Evolutionary conservation across 2,113 vertebrate species (phyloP).

Genomic region (Entelurus aequoreus): DNA sequence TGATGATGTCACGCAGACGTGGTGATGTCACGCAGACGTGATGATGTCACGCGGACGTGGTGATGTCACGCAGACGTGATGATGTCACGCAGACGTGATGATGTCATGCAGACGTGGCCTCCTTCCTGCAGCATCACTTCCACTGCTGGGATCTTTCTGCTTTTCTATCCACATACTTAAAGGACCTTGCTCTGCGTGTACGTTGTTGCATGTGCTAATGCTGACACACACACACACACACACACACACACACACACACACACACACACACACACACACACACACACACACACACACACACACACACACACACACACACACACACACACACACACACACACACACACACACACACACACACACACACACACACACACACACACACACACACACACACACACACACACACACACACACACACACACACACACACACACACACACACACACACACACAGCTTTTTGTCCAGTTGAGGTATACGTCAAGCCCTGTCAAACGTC

Average conservation of each 20-base stretch:
- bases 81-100: no score
- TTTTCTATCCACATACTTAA: conserved; percentile 56
- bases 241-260: no score
- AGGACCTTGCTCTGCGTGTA: neutral
- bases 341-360: neutral
- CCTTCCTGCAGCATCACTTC: conserved; percentile 26
- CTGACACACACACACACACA: no score
- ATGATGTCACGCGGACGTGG: no score
- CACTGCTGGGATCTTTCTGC: conserved; percentile 31
- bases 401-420: conserved; percentile 3
- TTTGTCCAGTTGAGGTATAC: neutral
- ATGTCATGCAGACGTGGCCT: conserved; percentile 31
- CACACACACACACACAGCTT: neutral
- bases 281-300: no score
- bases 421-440: neutral
- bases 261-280: no score
- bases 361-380: neutral
- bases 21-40: conserved; percentile 3
- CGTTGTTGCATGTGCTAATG: conserved; percentile 51
- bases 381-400: neutral
- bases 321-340: neutral
- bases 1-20: no score
- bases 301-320: neutral
- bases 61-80: no score
- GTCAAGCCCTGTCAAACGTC: conserved; percentile 53